Base-by-base conservation (phyloP, 2,797 vertebrate genomes). In the Hybognathus amarus region DNA sequence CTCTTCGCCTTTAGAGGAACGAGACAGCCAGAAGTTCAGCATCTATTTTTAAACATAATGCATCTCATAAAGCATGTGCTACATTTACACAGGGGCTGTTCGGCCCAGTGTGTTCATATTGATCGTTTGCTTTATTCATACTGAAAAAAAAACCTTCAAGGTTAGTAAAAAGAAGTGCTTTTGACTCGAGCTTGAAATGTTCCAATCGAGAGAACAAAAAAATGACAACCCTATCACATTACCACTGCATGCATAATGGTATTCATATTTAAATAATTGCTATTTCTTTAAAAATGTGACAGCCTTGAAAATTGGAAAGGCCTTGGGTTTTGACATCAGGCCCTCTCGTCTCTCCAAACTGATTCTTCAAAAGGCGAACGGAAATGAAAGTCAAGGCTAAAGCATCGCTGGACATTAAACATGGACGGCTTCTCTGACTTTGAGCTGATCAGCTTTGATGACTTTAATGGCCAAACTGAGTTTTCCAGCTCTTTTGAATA, bases 301-400 rank as follows among this genome's bases (percentile, higher is more conserved):
- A 20, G 52, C 20, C 20, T 56, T 22, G 56, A 61, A 6, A 87
- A 91, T 90, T 87, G 90, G 89, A 63, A 64, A 86, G 56, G 89
- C 20, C 52, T 52, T 20, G 64, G 82, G 38, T 84, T 87, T 79
- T 61, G 67, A 64, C 15, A 75, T 90, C 90, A 89, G 47, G 64
- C 85, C 74, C 76, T 90, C 89, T 89, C 85, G 87, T 90, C 87
- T 90, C 87, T 91, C 87, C 78, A 89, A 82, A 90, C 69, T 88
- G 70, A 85, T 75, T 90, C 89, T 89, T 84, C 33, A 82, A 87
- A 89, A 90, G 83, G 78, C 63, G 75, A 82, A 69, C 13, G 18
- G 5, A 22, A 67, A 79, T 67, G 11, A 67, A 17, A 20, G 8
- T 18, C 6, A n/a, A 66, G 17, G n/a, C 56, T 42, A 20, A 63